Evolutionary conservation across 2,888 invertebrate genomes (phyloP).

Genomic region (Drosophila algonquin): DNA sequence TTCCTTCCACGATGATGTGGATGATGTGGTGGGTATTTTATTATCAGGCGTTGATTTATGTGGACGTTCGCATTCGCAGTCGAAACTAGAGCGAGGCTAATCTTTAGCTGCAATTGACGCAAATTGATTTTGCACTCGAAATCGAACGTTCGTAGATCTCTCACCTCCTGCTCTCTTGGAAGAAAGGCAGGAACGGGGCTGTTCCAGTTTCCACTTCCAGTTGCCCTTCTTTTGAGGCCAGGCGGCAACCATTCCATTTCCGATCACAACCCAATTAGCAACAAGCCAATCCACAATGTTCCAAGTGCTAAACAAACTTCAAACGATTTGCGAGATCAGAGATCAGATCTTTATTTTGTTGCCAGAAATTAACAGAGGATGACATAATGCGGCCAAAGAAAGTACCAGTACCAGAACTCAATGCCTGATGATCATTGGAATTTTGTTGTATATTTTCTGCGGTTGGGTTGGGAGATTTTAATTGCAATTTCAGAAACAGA

Average conservation of each 20-base stretch:
- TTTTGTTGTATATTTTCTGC: conserved; percentile 5
- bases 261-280: conserved; percentile 2
- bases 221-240: background rate
- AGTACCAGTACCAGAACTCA: background rate
- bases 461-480: background rate
- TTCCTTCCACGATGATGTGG: conserved; percentile 6
- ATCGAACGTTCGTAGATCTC: conserved; percentile 44
- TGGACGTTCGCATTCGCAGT: conserved; percentile 25
- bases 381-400: conserved; percentile 36
- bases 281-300: conserved; percentile 5
- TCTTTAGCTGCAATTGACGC: conserved; percentile 72
- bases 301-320: conserved; percentile 14
- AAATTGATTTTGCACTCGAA: conserved; percentile 61
- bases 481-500: conserved; percentile 10
- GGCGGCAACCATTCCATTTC: background rate
- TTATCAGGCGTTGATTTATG: conserved; percentile 62
- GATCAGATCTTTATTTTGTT: background rate
- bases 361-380: conserved; percentile 10
- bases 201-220: background rate
- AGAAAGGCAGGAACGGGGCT: conserved; percentile 13
- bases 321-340: background rate
- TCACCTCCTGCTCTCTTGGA: background rate
- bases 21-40: conserved; percentile 28
- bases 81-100: conserved; percentile 74
- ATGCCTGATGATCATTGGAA: too few relatives aligned